Conservation (phyloP, 2,888 invertebrate species). For the Myopa testacea region DNA sequence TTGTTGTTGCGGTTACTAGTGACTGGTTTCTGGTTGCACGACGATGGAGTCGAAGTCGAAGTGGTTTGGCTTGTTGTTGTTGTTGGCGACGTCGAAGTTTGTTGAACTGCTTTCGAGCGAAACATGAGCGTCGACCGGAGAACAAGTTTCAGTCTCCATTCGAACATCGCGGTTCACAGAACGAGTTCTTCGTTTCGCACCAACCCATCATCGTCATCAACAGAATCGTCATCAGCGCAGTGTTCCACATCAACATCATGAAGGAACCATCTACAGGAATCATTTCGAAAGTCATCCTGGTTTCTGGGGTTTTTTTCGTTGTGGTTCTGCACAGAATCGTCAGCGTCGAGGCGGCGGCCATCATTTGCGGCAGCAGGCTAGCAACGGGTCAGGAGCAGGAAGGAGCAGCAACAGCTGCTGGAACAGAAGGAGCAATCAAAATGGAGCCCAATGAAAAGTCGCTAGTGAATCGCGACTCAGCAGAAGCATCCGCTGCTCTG, state of each 20-base stretch:
- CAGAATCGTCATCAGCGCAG: background rate
- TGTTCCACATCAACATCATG: background rate
- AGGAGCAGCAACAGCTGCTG: constrained; percentile 5
- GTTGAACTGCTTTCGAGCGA: constrained; percentile 20
- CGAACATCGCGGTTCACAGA: constrained; percentile 48
- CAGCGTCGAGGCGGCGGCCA: constrained; percentile 32
- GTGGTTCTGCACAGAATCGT: background rate
- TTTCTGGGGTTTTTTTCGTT: background rate
- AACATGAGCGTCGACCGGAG: constrained; percentile 42
- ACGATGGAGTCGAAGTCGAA: background rate
- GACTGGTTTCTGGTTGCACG: background rate
- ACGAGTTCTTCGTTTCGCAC: background rate
- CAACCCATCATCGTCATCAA: background rate
- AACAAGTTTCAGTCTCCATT: constrained; percentile 58
- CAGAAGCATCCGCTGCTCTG: constrained; percentile 14
- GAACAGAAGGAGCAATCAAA: background rate
- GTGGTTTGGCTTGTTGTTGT: background rate
- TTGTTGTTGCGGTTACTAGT: background rate
- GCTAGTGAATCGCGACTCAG: constrained; percentile 15
- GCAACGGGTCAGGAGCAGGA: background rate
- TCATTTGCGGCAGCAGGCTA: constrained; percentile 31
- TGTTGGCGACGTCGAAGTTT: background rate
- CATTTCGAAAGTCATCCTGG: background rate
- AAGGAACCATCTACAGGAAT: constrained; percentile 6
- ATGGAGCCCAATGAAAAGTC: constrained; percentile 17